Base-by-base conservation (phyloP, 2,797 vertebrate species). In the Hyperoplus immaculatus region DNA sequence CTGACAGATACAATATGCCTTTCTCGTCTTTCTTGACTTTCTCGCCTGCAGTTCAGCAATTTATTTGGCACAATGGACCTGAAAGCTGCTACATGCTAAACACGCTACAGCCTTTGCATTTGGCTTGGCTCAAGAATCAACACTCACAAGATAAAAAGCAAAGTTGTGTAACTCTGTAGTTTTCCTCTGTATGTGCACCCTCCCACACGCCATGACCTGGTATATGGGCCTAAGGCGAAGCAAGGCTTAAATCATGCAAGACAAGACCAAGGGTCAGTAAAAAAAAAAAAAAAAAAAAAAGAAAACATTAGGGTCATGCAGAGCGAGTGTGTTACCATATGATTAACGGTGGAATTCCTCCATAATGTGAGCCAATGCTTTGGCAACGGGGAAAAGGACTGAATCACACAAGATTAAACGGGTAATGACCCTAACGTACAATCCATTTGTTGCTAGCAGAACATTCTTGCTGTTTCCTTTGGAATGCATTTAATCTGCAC, bases 181-280 rank as follows among this genome's bases (percentile, higher is more conserved):
- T 77, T 46, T 77, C 51, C 47, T 41, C 71, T 21, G 21, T 66
- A 67, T 81, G 29, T 29, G 29, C 29, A 29, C 14, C 47, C 58
- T 74, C 85, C 83, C 58, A 81, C 74, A 21, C 61, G 59, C 1
- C 2, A 6, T 69, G 70, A 69, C 66, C 82, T 61, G 70, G 64
- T 54, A 57, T 55, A 41, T 38, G 38, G 73, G 76, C 59, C 67
- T 18, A 43, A 54, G 79, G 77, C 58, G 75, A 53, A 42, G 63
- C 53, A 69, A 47, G 3, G 6, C 55, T 75, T 72, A 55, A 64
- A 85, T 75, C 59, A 85, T 74, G 68, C 55, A 80, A 74, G 83
- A 78, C 84, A 87, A 77, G 53, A 78, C 64, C 0, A 8, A 62
- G 62, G 73, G 74, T 78, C 64, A 61, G 54, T 65, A 36, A 59